Conservation (phyloP, 1,140 invertebrate genomes). For the Heliconius melpomene region DNA sequence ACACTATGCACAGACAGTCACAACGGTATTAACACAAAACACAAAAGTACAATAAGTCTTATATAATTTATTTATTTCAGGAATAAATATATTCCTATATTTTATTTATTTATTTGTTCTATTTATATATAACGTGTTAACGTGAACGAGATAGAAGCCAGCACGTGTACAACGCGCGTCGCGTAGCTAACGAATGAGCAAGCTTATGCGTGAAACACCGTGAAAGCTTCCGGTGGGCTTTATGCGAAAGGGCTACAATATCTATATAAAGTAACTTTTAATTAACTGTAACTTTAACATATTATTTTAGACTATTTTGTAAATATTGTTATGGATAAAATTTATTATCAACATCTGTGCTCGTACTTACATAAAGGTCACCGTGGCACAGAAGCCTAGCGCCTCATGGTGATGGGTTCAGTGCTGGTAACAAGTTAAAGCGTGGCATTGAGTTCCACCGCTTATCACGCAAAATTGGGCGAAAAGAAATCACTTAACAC, state of each 20-base stretch:
- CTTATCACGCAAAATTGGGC: too few species aligned
- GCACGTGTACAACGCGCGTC: conserved; percentile 31
- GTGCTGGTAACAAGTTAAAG: too few species aligned
- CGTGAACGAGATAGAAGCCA: not conserved
- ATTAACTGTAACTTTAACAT: too few species aligned
- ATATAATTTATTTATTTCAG: not conserved
- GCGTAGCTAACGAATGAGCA: conserved; percentile 26
- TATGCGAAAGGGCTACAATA: conserved; percentile 15
- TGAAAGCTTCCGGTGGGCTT: conserved; percentile 31
- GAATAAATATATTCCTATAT: not conserved
- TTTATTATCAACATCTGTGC: not conserved
- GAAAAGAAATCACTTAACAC: too few species aligned
- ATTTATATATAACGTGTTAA: not conserved
- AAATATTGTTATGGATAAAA: too few species aligned
- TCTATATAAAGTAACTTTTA: not conserved
- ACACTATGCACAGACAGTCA: not conserved
- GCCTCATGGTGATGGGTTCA: too few species aligned
- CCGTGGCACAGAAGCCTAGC: too few species aligned
- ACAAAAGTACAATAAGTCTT: not conserved
- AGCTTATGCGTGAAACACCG: conserved; percentile 15
- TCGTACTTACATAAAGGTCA: too few species aligned
- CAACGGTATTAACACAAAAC: not conserved
- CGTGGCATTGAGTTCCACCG: too few species aligned
- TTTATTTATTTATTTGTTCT: not conserved
- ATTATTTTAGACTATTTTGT: too few species aligned